Percentiles rank a stretch among this genome's conserved stretches.
phyloP scores from a whole-genome alignment of 2,797 vertebrate genomes.

The Sebastes oblongus region DNA sequence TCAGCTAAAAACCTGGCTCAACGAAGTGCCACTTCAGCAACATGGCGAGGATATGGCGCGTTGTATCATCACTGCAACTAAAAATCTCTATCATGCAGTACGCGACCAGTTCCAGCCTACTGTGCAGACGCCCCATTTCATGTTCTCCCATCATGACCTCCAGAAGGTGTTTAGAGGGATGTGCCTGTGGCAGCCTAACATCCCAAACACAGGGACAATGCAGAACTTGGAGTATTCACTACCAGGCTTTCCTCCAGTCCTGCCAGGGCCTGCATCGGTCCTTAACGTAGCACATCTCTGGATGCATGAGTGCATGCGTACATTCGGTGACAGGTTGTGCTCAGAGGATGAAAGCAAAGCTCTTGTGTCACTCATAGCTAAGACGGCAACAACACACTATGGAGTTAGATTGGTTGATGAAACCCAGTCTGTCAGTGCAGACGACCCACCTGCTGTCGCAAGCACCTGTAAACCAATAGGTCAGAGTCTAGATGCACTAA shows the following conservation, averaged over 20 bases:
- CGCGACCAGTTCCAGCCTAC: constrained; percentile 68
- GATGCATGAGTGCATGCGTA: constrained; percentile 88
- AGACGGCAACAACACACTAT: constrained; percentile 75
- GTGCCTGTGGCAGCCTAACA: constrained; percentile 72
- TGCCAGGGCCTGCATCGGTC: constrained; percentile 23
- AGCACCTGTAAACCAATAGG: background rate
- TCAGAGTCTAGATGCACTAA: background rate
- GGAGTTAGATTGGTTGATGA: constrained; percentile 30
- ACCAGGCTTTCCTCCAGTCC: constrained; percentile 4
- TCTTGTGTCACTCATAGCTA: constrained; percentile 73
- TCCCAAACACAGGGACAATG: background rate
- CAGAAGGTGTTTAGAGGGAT: constrained; percentile 85
- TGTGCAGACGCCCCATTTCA: constrained; percentile 68
- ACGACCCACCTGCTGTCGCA: background rate
- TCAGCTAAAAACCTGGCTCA: constrained; percentile 81
- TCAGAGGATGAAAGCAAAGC: constrained; percentile 68
- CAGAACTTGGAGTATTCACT: background rate
- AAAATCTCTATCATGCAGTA: constrained; percentile 76
- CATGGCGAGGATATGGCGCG: constrained; percentile 63
- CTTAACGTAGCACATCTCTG: constrained; percentile 82
- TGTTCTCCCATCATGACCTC: constrained; percentile 84
- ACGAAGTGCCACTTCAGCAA: constrained; percentile 63
- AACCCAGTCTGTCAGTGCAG: background rate
- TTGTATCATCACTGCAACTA: constrained; percentile 83
- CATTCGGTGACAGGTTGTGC: constrained; percentile 83